Conservation (phyloP, 1,140 invertebrate species). For the honey bee (Apis mellifera) region DNA sequence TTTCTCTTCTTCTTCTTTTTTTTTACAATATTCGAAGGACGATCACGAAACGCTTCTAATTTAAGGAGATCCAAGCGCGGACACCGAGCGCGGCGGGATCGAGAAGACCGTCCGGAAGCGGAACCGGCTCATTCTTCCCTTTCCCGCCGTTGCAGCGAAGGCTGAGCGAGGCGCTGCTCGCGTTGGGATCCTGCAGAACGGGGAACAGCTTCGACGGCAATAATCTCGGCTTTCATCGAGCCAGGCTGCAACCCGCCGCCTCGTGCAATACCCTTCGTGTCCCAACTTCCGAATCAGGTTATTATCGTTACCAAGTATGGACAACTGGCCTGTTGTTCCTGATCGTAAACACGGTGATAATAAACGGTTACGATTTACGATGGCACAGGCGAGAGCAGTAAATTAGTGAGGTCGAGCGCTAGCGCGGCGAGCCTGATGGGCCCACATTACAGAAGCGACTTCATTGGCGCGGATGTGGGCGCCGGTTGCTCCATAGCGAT, state of each 20-base stretch:
- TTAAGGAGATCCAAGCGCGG: conserved; percentile 87
- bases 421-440: conserved; percentile 74
- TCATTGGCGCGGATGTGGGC: conserved; percentile 51
- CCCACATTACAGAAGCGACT: conserved; percentile 72
- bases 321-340: too few species aligned
- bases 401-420: conserved; percentile 74
- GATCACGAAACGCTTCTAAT: conserved; percentile 10
- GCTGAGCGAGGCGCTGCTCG: conserved; percentile 85
- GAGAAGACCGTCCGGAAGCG: conserved; percentile 86
- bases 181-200: conserved; percentile 67
- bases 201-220: conserved; percentile 70
- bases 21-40: neutral
- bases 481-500: conserved; percentile 54
- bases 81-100: conserved; percentile 89
- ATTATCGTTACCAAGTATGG: too few species aligned
- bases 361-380: neutral
- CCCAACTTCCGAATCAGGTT: conserved; percentile 76
- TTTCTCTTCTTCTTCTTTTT: neutral
- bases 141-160: conserved; percentile 84
- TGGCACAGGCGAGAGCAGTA: conserved; percentile 66
- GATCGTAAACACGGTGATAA: too few species aligned
- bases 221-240: conserved; percentile 71
- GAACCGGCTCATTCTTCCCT: conserved; percentile 81
- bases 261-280: conserved; percentile 80
- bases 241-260: conserved; percentile 73